These are phyloP conservation scores for Tokudaia muenninki DNA, from an alignment of 2,797 vertebrate genomes.

Conservation along the genomic window DNA sequence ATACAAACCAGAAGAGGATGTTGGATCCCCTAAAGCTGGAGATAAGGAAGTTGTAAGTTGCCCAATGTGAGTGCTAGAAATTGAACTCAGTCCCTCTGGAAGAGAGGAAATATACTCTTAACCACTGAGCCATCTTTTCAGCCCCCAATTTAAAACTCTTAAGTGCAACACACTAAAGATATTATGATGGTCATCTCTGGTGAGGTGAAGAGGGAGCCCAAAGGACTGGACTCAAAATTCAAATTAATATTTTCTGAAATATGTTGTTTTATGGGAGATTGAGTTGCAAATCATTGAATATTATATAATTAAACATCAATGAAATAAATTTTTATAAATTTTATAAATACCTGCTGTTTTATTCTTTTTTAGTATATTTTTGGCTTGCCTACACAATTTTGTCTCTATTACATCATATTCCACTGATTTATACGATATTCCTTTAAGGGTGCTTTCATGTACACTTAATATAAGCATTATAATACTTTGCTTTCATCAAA, in stretches of 20 bases:
- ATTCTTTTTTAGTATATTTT: conserved; percentile 42
- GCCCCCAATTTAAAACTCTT: conserved; percentile 3
- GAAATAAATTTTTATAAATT: conserved; percentile 28
- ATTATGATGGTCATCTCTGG: not conserved
- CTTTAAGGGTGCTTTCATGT: not conserved
- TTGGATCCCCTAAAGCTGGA: not conserved
- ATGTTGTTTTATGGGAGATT: conserved; percentile 22
- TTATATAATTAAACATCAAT: conserved; percentile 8
- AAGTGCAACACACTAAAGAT: not conserved
- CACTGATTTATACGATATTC: not conserved
- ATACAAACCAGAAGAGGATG: not conserved
- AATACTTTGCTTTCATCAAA: conserved; percentile 67
- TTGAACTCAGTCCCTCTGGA: not conserved
- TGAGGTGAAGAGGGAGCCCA: not conserved
- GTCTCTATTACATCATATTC: conserved; percentile 36
- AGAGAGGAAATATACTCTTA: not conserved
- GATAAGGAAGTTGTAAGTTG: not conserved
- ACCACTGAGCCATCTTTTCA: not conserved
- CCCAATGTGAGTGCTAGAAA: not conserved
- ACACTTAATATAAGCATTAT: conserved; percentile 18
- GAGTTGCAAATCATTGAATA: not conserved
- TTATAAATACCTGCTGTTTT: conserved; percentile 43
- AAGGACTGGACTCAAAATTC: not conserved
- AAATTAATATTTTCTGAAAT: not conserved
- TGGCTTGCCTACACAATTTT: conserved; percentile 35